These are phyloP conservation scores for Zaprionus vittiger DNA, from an alignment of 1,140 invertebrate genomes.

Conservation along the genomic window DNA sequence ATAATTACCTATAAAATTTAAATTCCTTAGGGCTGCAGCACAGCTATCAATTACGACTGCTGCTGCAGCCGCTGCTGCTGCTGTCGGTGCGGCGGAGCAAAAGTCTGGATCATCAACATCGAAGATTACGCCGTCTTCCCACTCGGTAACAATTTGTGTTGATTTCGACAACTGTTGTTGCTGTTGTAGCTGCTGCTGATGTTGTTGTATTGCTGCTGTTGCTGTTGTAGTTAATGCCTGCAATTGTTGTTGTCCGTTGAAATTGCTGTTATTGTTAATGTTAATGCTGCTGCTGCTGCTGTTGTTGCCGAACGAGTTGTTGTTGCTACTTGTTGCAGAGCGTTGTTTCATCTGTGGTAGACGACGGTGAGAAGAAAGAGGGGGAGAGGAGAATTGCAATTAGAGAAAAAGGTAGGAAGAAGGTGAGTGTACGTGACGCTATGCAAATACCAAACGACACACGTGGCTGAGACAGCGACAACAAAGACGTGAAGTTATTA, in stretches of 20 bases:
- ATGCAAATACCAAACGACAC: slow-evolving; percentile 69
- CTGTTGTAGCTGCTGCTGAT: slow-evolving; percentile 23
- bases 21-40: slow-evolving; percentile 48
- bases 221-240: slow-evolving; percentile 16
- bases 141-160: slow-evolving; percentile 75
- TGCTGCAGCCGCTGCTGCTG: slow-evolving; percentile 27
- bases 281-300: slow-evolving; percentile 45
- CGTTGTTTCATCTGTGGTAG: slow-evolving; percentile 68
- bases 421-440: slow-evolving; percentile 56
- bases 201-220: slow-evolving; percentile 26
- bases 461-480: slow-evolving; percentile 61
- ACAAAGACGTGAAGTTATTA: slow-evolving; percentile 30
- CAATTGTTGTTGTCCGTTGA: slow-evolving; percentile 29
- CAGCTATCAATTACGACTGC: slow-evolving; percentile 50
- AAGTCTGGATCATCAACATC: slow-evolving; percentile 84
- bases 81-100: slow-evolving; percentile 49
- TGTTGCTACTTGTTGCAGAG: slow-evolving; percentile 56
- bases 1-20: slow-evolving; percentile 70
- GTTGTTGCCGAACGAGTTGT: slow-evolving; percentile 47
- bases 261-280: slow-evolving; percentile 31
- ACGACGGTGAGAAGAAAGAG: not conserved
- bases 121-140: slow-evolving; percentile 81
- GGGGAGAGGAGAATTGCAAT: slow-evolving; percentile 41
- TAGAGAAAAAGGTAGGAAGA: slow-evolving; percentile 37
- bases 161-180: slow-evolving; percentile 40